Conservation (phyloP, 2,113 vertebrate genomes). For the Hymenochirus boettgeri region DNA sequence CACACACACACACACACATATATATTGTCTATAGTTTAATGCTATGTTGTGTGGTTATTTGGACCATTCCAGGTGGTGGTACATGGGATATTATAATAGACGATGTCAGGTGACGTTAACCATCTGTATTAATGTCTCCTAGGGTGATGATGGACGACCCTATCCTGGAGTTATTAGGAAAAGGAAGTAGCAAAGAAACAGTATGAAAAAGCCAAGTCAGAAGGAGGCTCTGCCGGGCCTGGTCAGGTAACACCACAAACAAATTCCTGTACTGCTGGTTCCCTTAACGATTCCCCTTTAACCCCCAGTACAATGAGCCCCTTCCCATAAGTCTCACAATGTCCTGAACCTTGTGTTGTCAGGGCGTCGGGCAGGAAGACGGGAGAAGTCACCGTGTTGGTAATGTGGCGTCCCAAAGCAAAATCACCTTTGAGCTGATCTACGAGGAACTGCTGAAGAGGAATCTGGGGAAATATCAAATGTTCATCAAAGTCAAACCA, state of each 20-base stretch:
- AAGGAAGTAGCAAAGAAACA: slow-evolving; percentile 81
- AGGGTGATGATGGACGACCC: slow-evolving; percentile 77
- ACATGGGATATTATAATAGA: no score
- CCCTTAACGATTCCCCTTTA: not conserved
- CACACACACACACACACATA: no score
- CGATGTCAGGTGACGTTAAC: no score
- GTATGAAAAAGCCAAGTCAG: slow-evolving; percentile 78
- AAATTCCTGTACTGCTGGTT: no score
- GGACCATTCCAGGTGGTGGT: no score
- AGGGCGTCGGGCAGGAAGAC: slow-evolving; percentile 86
- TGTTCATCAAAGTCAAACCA: slow-evolving; percentile 81
- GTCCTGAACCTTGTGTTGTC: slow-evolving; percentile 10
- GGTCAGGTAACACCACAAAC: slow-evolving; percentile 67
- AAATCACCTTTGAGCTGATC: slow-evolving; percentile 82
- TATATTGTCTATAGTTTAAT: no score
- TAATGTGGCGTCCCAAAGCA: slow-evolving; percentile 77
- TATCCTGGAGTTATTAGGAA: slow-evolving; percentile 82
- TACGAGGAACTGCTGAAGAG: slow-evolving; percentile 89
- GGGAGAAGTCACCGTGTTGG: slow-evolving; percentile 86
- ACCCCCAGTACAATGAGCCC: not conserved
- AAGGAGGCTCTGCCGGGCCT: slow-evolving; percentile 82
- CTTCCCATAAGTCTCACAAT: not conserved
- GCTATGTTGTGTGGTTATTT: no score
- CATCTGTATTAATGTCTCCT: not conserved
- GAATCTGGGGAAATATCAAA: slow-evolving; percentile 75